phyloP scores from a whole-genome alignment of 2,888 invertebrate genomes.

The Drosophila phalerata region DNA sequence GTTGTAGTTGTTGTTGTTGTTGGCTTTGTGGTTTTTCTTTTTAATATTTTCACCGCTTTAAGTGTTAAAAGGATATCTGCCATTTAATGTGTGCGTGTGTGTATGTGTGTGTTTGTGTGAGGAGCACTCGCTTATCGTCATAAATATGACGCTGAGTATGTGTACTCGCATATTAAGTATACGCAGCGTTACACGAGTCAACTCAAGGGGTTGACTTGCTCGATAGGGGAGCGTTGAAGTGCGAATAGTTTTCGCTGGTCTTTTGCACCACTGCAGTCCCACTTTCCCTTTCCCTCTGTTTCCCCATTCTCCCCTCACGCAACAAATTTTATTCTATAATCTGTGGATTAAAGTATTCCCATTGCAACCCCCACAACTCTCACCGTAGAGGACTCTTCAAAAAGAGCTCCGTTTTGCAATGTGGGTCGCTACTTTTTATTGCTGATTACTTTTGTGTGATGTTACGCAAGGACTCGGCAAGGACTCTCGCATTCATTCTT shows the following conservation, averaged over 20 bases:
- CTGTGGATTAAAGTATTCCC: constrained; percentile 31
- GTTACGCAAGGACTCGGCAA: constrained; percentile 1
- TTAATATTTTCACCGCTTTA: constrained; percentile 80
- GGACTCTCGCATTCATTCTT: not conserved
- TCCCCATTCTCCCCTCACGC: not conserved
- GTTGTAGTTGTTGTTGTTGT: constrained; percentile 66
- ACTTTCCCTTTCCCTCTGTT: not conserved
- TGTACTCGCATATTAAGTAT: constrained; percentile 67
- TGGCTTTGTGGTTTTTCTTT: constrained; percentile 82
- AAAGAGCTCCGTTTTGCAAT: constrained; percentile 17
- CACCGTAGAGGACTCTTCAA: constrained; percentile 13
- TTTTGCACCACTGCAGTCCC: constrained; percentile 11
- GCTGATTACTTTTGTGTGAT: constrained; percentile 39
- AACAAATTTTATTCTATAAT: constrained; percentile 57
- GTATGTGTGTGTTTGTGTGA: constrained; percentile 21
- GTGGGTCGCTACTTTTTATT: constrained; percentile 51
- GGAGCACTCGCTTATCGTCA: constrained; percentile 64
- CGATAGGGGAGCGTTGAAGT: constrained; percentile 17
- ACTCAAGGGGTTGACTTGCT: constrained; percentile 44
- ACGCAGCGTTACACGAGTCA: constrained; percentile 58
- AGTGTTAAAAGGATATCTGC: constrained; percentile 82
- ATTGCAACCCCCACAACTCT: not conserved
- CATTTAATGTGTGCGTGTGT: constrained; percentile 65
- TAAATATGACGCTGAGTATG: constrained; percentile 65
- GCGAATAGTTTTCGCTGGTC: constrained; percentile 17